phyloP scores from a whole-genome alignment of 2,797 vertebrate genomes.

The Argentina silus region DNA sequence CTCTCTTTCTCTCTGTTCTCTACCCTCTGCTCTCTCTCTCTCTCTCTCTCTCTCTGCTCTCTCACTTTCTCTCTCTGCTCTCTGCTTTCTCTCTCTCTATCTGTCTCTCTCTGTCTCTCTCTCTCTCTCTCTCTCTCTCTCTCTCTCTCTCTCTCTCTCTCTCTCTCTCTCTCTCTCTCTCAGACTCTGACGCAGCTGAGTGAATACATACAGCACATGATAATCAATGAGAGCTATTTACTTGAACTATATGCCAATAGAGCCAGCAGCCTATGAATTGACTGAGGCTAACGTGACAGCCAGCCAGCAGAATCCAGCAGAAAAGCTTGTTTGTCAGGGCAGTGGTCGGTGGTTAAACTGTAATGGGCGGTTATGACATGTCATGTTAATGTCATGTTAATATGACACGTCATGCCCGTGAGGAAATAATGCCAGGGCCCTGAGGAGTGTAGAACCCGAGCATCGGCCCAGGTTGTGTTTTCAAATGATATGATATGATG shows the following conservation, averaged over 20 bases:
- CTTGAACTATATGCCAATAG: conserved; percentile 68
- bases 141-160: too few species aligned
- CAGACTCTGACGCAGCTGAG: too few species aligned
- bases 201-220: not conserved
- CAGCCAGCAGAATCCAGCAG: conserved; percentile 46
- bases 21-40: conserved; percentile 15
- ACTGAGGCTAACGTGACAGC: conserved; percentile 66
- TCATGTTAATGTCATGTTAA: conserved; percentile 26
- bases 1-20: not conserved
- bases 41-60: too few species aligned
- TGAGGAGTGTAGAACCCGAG: too few species aligned
- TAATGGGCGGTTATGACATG: conserved; percentile 57
- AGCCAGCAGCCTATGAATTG: conserved; percentile 67
- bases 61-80: too few species aligned
- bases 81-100: too few species aligned
- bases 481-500: not conserved
- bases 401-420: not conserved
- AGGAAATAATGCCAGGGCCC: too few species aligned
- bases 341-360: conserved; percentile 56
- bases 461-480: too few species aligned
- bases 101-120: too few species aligned
- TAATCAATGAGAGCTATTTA: conserved; percentile 68
- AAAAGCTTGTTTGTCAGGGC: conserved; percentile 60
- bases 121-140: too few species aligned
- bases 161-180: too few species aligned